Evolutionary conservation across 2,888 invertebrate genomes (phyloP), one percentile per base, ranked within the genome.

Genomic region (Drosophila kambysellisi): DNA sequence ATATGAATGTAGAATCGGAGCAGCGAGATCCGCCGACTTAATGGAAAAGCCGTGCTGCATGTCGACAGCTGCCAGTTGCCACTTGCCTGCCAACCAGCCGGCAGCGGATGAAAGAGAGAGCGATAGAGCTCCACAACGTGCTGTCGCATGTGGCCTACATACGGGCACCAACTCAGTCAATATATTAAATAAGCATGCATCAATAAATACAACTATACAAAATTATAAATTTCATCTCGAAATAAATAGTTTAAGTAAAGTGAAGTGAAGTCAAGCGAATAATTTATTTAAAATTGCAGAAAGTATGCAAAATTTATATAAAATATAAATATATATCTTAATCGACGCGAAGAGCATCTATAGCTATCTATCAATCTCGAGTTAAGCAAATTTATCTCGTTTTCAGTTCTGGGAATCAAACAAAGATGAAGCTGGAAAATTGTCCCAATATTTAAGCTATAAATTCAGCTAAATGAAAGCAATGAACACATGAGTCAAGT

Each of bases 1-100:
- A 39, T n/a, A 9, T 56, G 29, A 39, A 39, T 9, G 52, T 29
- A 50, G 73, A 59, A 48, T 46, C 56, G 35, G 11, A 57, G 51
- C 39, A 51, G 48, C 69, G 29, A 68, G 69, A 68, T 69, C 70
- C 50, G 33, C 48, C 82, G 32, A 46, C 84, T 75, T 84, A 88
- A 84, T 88, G 83, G 83, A 78, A 81, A 83, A 81, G 60, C 65
- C 69, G 62, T 87, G 87, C 84, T 73, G 63, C 68, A 54, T 58
- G 71, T 83, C 72, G 66, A 64, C 83, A 79, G 50, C 70, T 70
- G 59, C 61, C 64, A 52, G 30, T 35, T 51, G 53, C 60, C 60
- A 48, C 20, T 57, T 63, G 62, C 41, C 76, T 15, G 29, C 7
- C 54, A 54, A n/a, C 46, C 46, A 64, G 59, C 43, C 7, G n/a